Percentiles rank a stretch among this genome's conserved stretches.
phyloP scores from a whole-genome alignment of 2,888 invertebrate species.

The Dasysyrphus albostriatus region DNA sequence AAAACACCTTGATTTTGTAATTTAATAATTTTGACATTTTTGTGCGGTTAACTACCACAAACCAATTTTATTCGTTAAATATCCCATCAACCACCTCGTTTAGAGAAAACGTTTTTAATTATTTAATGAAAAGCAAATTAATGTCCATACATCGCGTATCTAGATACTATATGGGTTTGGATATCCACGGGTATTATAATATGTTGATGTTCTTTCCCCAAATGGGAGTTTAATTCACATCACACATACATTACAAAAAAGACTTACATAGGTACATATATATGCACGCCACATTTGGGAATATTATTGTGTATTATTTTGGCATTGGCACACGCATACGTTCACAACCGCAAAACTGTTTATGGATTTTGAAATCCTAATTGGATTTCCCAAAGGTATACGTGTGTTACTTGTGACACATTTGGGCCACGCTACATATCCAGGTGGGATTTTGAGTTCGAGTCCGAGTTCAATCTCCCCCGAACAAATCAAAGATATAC shows the following conservation, averaged over 20 bases:
- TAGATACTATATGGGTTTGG: background rate
- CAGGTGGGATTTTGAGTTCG: background rate
- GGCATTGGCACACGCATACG: slow-evolving; percentile 17
- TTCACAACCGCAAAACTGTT: slow-evolving; percentile 57
- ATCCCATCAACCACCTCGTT: slow-evolving; percentile 54
- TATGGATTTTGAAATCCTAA: slow-evolving; percentile 73
- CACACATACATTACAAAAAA: background rate
- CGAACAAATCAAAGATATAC: slow-evolving; percentile 52
- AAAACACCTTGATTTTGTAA: slow-evolving; percentile 29
- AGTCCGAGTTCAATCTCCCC: slow-evolving; percentile 24
- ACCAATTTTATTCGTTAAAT: slow-evolving; percentile 55
- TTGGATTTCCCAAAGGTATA: slow-evolving; percentile 70
- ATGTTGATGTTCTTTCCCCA: slow-evolving; percentile 22
- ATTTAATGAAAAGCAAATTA: slow-evolving; percentile 71
- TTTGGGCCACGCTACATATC: slow-evolving; percentile 10
- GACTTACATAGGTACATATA: no score
- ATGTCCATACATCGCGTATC: slow-evolving; percentile 22
- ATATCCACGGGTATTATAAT: slow-evolving; percentile 13
- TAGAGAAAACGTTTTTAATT: slow-evolving; percentile 58
- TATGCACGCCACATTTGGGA: background rate
- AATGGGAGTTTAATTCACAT: slow-evolving; percentile 50
- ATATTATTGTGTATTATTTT: slow-evolving; percentile 18
- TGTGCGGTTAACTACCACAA: slow-evolving; percentile 47
- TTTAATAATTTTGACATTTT: slow-evolving; percentile 51
- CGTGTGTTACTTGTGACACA: slow-evolving; percentile 48